Evolutionary conservation across 2,113 vertebrate genomes (phyloP).

Genomic region (Silurus asotus): DNA sequence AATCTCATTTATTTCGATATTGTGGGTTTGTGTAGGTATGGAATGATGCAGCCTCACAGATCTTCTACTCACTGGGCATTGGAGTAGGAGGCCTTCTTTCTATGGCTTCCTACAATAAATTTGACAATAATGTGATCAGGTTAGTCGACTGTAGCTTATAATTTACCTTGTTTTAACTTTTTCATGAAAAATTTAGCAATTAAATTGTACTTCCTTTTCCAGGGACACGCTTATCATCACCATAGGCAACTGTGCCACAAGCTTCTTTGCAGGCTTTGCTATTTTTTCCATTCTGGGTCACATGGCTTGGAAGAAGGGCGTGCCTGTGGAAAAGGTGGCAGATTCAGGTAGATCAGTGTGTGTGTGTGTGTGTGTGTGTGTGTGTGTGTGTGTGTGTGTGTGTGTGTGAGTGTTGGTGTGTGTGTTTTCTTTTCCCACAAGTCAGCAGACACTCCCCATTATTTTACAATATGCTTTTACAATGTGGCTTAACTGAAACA

Average conservation of each 20-base stretch:
- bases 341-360: constrained; percentile 69
- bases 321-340: constrained; percentile 74
- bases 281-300: constrained; percentile 82
- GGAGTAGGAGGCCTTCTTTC: constrained; percentile 80
- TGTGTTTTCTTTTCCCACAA: constrained; percentile 5
- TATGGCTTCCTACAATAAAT: constrained; percentile 83
- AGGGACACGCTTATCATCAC: constrained; percentile 80
- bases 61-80: constrained; percentile 82
- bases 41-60: constrained; percentile 82
- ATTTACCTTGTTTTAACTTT: neutral
- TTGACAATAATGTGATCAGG: constrained; percentile 83
- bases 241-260: constrained; percentile 76
- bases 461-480: neutral
- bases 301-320: constrained; percentile 80
- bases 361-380: no score
- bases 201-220: constrained; percentile 35
- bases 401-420: neutral
- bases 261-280: constrained; percentile 80
- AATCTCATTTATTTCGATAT: neutral
- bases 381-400: constrained; percentile 5
- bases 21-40: constrained; percentile 69
- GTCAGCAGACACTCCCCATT: neutral
- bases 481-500: neutral
- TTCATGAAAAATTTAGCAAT: neutral
- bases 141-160: constrained; percentile 47